Conservation (phyloP, 2,113 vertebrate genomes). For the Phasianus colchicus region DNA sequence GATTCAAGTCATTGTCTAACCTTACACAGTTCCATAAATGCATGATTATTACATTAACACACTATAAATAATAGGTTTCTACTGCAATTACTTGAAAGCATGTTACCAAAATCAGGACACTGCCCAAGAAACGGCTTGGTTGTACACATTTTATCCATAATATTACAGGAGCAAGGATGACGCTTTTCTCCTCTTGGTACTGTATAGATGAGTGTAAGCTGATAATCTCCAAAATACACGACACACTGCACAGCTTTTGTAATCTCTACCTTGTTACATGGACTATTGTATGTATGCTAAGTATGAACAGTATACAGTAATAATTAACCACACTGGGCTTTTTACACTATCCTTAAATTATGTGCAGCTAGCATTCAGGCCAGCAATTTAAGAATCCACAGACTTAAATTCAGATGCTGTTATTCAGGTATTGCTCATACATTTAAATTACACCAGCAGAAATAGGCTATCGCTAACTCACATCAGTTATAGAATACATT, state of each 20-base stretch:
- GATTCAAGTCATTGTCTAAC: not conserved
- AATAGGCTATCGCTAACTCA: not conserved
- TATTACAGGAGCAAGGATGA: constrained; percentile 8
- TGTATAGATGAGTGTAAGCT: not conserved
- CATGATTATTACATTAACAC: not conserved
- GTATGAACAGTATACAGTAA: constrained; percentile 1
- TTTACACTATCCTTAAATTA: constrained; percentile 18
- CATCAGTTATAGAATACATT: not conserved
- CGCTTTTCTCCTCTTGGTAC: not conserved
- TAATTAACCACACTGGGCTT: not conserved
- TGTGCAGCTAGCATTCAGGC: not conserved
- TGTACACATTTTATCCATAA: not conserved
- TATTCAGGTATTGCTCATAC: constrained; percentile 7
- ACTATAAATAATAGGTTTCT: constrained; percentile 5
- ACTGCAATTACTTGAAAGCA: constrained; percentile 29
- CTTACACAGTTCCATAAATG: constrained; percentile 3
- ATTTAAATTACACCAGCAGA: constrained; percentile 24
- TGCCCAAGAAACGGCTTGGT: constrained; percentile 5
- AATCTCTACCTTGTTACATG: not conserved
- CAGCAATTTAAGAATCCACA: not conserved
- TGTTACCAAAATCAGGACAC: not conserved
- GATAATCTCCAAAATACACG: not conserved
- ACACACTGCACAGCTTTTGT: not conserved
- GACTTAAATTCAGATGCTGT: not conserved
- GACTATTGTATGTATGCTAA: not conserved